Base-by-base conservation (phyloP, 2,888 invertebrate species). In the Chaetoderma sp. region DNA sequence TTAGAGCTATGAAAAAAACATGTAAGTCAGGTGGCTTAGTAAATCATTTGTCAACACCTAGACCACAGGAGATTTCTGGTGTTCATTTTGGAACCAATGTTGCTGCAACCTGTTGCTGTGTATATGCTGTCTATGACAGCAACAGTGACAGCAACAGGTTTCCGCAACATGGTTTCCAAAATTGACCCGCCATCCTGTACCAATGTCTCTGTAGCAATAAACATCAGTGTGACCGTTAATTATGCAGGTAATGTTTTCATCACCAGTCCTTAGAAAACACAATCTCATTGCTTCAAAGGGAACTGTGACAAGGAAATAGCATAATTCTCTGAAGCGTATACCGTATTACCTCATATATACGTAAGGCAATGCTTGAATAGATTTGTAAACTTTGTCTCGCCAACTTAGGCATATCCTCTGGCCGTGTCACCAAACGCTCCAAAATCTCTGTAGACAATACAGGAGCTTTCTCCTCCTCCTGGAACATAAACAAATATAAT, bases 331-430 rank as follows among this genome's bases (percentile, higher is more conserved):
- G n/a, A 39, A 39, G n/a, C 10, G 39, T 39, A 10, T 13, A 39
- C 39, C n/a, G 39, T n/a, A 10, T 66, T 63, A 83, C 84, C 78
- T 86, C 86, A 13, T 86, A 64, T 6, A 85, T 75, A 18, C 83
- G 64, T n/a, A 86, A 78, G 72, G 83, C 73, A 59, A 82, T 81
- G 58, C 70, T 75, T 69, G 83, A 83, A 71, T 79, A 86, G 47
- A 76, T 78, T 62, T 72, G 68, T 47, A 86, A 78, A 58, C 80
- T 76, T 21, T 77, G 77, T 52, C 72, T 72, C 27, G 83, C 83
- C 63, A 81, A 77, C 13, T 74, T 65, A n/a, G 74, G 76, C 27
- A 86, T 63, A 71, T 86, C 86, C 63, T 86, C 86, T 4, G 86
- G 85, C 47, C 86, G 68, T 13, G 66, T 68, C 36, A 86, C 75